Conservation (phyloP, 2,113 vertebrate genomes). For the Agelaius tricolor region DNA sequence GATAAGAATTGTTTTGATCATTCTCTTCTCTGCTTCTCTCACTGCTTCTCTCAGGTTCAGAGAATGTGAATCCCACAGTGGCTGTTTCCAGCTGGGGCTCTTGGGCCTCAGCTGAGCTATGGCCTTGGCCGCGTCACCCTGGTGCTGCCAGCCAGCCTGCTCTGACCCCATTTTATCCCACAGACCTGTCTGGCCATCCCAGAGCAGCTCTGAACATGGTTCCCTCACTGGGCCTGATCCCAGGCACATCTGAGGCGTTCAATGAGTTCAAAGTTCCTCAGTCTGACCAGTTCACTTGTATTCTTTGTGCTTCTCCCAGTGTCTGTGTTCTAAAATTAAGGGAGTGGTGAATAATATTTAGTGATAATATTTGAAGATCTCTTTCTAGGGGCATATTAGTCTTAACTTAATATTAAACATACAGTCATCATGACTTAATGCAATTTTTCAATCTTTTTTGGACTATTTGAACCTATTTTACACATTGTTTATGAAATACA, state of each 20-base stretch:
- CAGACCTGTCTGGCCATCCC: rapidly evolving
- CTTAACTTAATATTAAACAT: not conserved
- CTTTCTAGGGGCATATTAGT: not conserved
- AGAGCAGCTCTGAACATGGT: rapidly evolving
- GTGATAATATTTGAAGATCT: not conserved
- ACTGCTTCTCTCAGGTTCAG: too few relatives aligned
- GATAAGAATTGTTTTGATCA: too few relatives aligned
- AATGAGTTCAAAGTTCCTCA: not conserved
- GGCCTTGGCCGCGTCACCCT: not conserved
- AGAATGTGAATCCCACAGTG: too few relatives aligned
- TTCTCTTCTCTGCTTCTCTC: too few relatives aligned
- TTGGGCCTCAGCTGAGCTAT: rapidly evolving
- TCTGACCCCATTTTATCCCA: not conserved
- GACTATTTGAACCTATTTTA: not conserved
- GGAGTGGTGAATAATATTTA: not conserved
- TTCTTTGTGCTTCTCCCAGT: not conserved
- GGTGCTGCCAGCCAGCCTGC: not conserved
- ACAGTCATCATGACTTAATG: not conserved
- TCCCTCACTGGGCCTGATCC: not conserved
- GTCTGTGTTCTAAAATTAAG: not conserved
- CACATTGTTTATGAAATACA: not conserved
- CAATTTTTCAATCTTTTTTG: not conserved
- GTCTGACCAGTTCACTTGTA: not conserved
- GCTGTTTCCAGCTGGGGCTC: not conserved
- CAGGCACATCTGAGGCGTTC: not conserved